A percentile compares a stretch with the other conserved stretches of the same genome.
Evolutionary conservation across 64 coral and sea anemone genomes (phyloP).

Genomic region (Montipora sp.): DNA sequence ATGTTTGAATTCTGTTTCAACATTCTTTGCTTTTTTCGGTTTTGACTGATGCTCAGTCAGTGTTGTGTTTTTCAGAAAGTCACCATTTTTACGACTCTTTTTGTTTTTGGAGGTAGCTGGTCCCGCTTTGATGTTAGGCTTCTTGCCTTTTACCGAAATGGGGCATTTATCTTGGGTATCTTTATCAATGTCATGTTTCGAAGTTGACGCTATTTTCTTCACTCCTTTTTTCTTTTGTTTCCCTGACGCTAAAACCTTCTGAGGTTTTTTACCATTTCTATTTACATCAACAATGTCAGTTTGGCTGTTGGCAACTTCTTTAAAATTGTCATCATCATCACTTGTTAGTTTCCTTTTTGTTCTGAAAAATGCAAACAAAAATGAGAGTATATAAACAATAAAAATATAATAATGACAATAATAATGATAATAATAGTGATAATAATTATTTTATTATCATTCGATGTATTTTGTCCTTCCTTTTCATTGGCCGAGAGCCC

Average conservation of each 20-base stretch:
- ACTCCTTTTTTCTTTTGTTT: slow-evolving; percentile 27
- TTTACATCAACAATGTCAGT: background rate
- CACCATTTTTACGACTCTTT: background rate
- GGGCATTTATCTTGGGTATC: background rate
- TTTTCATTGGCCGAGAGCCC: no score
- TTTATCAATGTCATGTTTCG: background rate
- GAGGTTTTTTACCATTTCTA: background rate
- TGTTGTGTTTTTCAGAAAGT: background rate
- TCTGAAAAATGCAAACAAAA: background rate
- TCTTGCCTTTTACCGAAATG: background rate
- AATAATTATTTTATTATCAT: no score
- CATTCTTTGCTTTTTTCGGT: background rate
- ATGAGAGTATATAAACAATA: background rate
- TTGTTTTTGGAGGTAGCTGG: background rate
- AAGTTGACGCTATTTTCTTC: background rate
- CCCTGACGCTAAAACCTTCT: background rate
- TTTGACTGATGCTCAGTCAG: background rate
- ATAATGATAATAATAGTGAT: background rate
- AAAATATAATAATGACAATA: background rate
- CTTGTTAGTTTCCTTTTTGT: background rate
- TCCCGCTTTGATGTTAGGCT: background rate
- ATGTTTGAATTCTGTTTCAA: background rate
- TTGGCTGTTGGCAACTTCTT: background rate
- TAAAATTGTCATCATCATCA: background rate
- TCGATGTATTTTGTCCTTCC: no score